A percentile compares a stretch with the other conserved stretches of the same genome.
phyloP scores from a whole-genome alignment of 2,797 vertebrate genomes.

The Neosalanx taihuensis region DNA sequence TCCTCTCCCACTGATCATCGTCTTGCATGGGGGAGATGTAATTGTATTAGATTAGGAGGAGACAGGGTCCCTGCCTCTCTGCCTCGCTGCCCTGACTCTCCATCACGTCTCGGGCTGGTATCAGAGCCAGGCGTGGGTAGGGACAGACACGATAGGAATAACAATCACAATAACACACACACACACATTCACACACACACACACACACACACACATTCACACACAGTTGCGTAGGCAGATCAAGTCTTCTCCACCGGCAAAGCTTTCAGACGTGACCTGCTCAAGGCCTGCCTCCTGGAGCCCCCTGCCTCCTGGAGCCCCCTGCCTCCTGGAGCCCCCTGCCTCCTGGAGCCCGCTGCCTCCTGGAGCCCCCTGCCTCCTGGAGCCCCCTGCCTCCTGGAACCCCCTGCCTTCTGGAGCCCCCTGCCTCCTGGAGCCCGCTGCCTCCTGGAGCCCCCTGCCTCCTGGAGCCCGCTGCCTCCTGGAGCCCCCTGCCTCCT shows the following conservation, averaged over 20 bases:
- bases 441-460: too few species aligned
- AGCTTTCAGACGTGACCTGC: constrained; percentile 30
- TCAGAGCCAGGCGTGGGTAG: constrained; percentile 16
- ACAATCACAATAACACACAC: constrained; percentile 32
- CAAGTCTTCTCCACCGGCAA: constrained; percentile 10
- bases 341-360: too few species aligned
- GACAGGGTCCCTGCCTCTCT: background rate
- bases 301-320: too few species aligned
- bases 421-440: too few species aligned
- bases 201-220: constrained; percentile 1
- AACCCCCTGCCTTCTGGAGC: too few species aligned
- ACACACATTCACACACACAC: constrained; percentile 3
- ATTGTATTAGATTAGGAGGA: constrained; percentile 52
- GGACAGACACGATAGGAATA: constrained; percentile 31
- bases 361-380: too few species aligned
- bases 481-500: too few species aligned
- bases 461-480: too few species aligned
- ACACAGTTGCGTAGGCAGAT: constrained; percentile 9
- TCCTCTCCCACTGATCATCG: constrained; percentile 36
- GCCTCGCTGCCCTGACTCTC: constrained; percentile 25
- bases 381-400: too few species aligned
- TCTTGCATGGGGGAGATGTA: constrained; percentile 30
- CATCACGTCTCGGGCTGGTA: constrained; percentile 40
- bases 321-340: too few species aligned
- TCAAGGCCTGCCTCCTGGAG: background rate